A percentile compares a stretch with the other conserved stretches of the same genome.
These are phyloP conservation scores for Intellagama lesueurii DNA, from an alignment of 2,797 vertebrate genomes.

Conservation along the genomic window DNA sequence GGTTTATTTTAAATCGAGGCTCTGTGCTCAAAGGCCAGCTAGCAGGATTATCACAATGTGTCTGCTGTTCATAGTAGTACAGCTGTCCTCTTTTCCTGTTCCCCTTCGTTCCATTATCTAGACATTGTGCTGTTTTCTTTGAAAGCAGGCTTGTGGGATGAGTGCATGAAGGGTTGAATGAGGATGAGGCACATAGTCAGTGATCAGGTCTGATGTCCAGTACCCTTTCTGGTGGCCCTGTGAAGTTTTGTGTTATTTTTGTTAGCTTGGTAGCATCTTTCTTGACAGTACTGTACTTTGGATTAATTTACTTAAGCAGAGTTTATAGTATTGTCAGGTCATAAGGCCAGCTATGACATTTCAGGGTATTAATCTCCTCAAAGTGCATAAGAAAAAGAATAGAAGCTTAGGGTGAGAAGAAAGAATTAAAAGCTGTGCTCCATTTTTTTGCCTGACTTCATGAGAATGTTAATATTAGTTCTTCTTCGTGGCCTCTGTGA, in stretches of 20 bases:
- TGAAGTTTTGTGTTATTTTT: not conserved
- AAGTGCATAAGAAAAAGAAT: not conserved
- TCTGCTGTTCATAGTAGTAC: not conserved
- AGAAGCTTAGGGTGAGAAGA: not conserved
- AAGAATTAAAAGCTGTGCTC: not conserved
- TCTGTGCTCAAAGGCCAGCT: not conserved
- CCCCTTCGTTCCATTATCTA: not conserved
- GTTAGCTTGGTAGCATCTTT: accelerated
- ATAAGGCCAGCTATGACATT: not conserved
- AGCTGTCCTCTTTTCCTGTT: not conserved
- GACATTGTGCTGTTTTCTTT: not conserved
- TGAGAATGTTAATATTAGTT: not conserved
- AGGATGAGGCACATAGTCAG: not conserved
- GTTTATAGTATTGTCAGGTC: not conserved
- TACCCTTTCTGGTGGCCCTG: accelerated
- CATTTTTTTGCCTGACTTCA: not conserved
- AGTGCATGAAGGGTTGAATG: not conserved
- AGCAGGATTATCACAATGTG: not conserved
- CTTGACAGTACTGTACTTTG: not conserved
- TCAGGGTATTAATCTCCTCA: not conserved
- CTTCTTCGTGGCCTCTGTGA: too few relatives aligned
- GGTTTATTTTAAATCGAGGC: not conserved
- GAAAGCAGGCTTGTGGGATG: not conserved
- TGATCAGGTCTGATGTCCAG: not conserved
- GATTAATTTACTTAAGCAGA: not conserved